phyloP scores from a whole-genome alignment of 1,140 invertebrate species.

The Bombus vancouverensis region DNA sequence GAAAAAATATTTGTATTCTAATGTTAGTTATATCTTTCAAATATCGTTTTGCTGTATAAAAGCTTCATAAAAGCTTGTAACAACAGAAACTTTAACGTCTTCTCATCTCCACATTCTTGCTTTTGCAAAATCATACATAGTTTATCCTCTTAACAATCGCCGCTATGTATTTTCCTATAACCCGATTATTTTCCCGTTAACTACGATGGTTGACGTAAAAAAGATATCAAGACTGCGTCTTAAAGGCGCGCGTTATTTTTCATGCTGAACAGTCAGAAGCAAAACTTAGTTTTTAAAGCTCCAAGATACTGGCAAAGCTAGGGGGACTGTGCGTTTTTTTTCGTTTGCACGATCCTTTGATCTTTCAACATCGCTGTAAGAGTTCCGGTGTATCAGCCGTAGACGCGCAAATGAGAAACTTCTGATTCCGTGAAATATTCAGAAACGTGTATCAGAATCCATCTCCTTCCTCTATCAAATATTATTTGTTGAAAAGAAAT shows the following conservation, averaged over 20 bases:
- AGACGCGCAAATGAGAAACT: slow-evolving; percentile 33
- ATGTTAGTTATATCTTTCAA: no score
- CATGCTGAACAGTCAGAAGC: slow-evolving; percentile 3
- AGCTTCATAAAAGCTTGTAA: no score
- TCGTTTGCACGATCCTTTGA: slow-evolving; percentile 30
- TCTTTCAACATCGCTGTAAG: slow-evolving; percentile 26
- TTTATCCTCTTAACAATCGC: no score
- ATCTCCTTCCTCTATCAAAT: neutral
- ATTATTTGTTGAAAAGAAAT: neutral
- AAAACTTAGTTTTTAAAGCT: slow-evolving; percentile 38
- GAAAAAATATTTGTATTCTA: no score
- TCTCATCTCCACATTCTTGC: neutral
- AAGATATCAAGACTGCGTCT: neutral
- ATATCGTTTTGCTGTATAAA: no score
- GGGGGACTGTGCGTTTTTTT: neutral
- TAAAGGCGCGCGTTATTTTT: neutral
- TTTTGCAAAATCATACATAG: neutral
- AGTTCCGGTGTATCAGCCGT: slow-evolving; percentile 2
- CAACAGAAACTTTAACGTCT: neutral
- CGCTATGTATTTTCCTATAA: neutral
- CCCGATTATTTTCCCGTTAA: slow-evolving; percentile 14
- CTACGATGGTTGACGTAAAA: neutral
- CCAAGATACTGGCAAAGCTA: neutral
- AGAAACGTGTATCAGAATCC: neutral
- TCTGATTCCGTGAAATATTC: slow-evolving; percentile 33